Evolutionary conservation across 2,888 invertebrate species (phyloP).

Genomic region (Patella caerulea): DNA sequence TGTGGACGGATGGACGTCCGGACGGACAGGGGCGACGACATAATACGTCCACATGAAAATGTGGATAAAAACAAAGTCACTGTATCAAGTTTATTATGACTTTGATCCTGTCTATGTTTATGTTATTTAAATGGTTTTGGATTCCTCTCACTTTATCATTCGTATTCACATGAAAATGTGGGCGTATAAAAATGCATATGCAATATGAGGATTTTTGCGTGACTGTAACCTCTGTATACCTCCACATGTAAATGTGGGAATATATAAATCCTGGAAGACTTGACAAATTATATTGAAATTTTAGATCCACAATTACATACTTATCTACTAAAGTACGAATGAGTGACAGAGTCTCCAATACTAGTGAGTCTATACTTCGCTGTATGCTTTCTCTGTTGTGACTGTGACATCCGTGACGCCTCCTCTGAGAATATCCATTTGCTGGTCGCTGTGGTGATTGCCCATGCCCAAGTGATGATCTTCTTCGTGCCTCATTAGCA

Average conservation of each 20-base stretch:
- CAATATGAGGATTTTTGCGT: too few relatives aligned
- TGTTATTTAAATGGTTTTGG: too few relatives aligned
- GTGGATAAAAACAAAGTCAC: too few relatives aligned
- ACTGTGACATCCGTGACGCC: conserved; percentile 23
- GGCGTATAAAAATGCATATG: too few relatives aligned
- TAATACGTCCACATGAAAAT: too few relatives aligned
- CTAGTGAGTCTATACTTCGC: conserved; percentile 77
- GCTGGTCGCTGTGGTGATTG: not conserved
- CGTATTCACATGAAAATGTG: too few relatives aligned
- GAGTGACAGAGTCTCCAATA: conserved; percentile 84
- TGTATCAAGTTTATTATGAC: too few relatives aligned
- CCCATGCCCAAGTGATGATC: not conserved
- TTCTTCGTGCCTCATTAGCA: conserved; percentile 22
- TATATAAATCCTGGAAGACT: not conserved
- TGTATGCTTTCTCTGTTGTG: conserved; percentile 33
- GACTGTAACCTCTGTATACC: not conserved
- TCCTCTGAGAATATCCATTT: conserved; percentile 18
- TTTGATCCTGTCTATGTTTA: too few relatives aligned
- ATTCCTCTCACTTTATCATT: too few relatives aligned
- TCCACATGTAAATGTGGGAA: too few relatives aligned
- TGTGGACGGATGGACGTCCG: too few relatives aligned
- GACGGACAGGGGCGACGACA: too few relatives aligned
- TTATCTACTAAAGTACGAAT: conserved; percentile 89
- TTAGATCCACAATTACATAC: conserved; percentile 72
- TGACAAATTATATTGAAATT: not conserved